These are phyloP conservation scores for Phasianus colchicus DNA, from an alignment of 2,113 vertebrate species.

Conservation along the genomic window DNA sequence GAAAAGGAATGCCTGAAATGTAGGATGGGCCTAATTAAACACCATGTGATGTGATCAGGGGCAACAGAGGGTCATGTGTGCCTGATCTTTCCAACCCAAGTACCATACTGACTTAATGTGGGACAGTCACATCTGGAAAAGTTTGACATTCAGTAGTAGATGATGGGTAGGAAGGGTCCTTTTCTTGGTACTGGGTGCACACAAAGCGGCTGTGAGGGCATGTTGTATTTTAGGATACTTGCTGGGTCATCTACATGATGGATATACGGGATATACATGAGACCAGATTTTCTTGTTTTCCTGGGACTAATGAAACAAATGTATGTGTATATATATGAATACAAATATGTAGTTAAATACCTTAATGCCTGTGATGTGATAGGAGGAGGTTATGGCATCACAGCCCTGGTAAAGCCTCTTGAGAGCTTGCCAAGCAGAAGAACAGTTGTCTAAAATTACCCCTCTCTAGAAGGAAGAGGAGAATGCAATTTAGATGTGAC, in stretches of 20 bases:
- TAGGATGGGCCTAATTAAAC: background rate
- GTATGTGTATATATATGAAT: background rate
- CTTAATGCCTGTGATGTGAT: background rate
- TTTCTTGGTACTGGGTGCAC: background rate
- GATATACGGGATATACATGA: background rate
- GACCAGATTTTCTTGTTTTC: background rate
- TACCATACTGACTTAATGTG: background rate
- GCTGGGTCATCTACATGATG: background rate
- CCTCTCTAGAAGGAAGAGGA: constrained; percentile 16
- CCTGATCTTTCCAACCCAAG: background rate
- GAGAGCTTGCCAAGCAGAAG: constrained; percentile 19
- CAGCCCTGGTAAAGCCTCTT: background rate
- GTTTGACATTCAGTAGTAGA: background rate
- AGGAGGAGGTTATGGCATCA: background rate
- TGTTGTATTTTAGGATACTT: accelerated
- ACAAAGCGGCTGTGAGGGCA: background rate
- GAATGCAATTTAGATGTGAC: constrained; percentile 9
- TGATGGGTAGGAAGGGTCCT: accelerated
- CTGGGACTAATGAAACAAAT: background rate
- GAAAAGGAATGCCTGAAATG: background rate
- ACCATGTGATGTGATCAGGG: background rate
- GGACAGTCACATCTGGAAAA: background rate
- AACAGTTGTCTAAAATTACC: constrained; percentile 29
- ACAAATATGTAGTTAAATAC: background rate
- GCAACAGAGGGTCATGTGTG: background rate